Base-by-base conservation (phyloP, 2,888 invertebrate species). In the Drosophila anomalata region DNA sequence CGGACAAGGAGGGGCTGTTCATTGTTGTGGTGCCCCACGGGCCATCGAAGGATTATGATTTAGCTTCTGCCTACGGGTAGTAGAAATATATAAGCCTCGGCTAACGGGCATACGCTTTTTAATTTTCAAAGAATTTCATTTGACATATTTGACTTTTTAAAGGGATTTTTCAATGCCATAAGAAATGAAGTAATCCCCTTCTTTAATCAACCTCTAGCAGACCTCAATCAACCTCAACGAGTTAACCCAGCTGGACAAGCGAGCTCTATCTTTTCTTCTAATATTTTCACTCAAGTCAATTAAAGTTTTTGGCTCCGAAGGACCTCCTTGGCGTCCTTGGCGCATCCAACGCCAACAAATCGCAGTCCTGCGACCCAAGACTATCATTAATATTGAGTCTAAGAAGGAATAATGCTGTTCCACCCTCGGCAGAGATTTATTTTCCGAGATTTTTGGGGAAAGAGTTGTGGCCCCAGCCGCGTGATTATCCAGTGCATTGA, bases 401-500 rank as follows among this genome's bases (percentile, higher is more conserved):
- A 61, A 73, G 65, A 70, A 81, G 69, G 55, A 70, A 70, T 52
- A 70, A 70, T 62, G 62, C 54, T 65, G 63, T 74, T 67, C 62
- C 78, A 57, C 77, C 79, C 69, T 63, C 73, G 51, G 55, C 58
- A 54, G 62, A 86, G 86, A 83, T 83, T 83, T 83, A 86, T 83
- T 78, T 80, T 80, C 73, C 52, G 84, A 86, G 86, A 83, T 83
- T 83, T 83, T 80, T 52, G 75, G 65, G 52, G 69, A 83, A 86
- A 86, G 83, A 79, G 87, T 81, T 82, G 75, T 79, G 78, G 70
- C 69, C 65, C 73, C 76, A 73, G 79, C 73, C 76, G 76, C 73
- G 74, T 80, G 87, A 88, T 88, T 87, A 86, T 88, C 77, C 84
- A 82, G 86, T 89, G 84, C 82, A 87, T 84, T 87, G 84, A 87